Conservation (phyloP, 2,888 invertebrate species). For the Clitarchus hookeri region DNA sequence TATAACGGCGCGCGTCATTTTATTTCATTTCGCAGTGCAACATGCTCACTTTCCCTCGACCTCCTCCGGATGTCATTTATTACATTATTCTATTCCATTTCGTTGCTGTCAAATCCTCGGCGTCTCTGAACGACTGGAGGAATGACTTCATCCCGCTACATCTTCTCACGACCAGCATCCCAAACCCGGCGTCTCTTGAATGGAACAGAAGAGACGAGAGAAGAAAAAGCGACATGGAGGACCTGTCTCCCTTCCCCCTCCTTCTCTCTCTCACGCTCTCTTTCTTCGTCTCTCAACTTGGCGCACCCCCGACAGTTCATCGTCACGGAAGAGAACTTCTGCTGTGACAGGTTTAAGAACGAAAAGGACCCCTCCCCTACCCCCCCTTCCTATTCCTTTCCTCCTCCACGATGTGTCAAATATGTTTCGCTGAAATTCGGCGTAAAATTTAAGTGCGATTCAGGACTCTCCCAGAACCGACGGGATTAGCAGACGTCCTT, state of each 20-base stretch:
- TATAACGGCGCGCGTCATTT: too few species aligned
- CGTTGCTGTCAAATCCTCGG: not conserved
- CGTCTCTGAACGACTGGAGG: not conserved
- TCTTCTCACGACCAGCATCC: not conserved
- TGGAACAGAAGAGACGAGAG: not conserved
- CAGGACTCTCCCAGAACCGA: too few species aligned
- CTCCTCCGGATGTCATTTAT: not conserved
- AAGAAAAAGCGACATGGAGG: not conserved
- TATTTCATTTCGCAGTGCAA: not conserved
- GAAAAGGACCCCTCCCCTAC: too few species aligned
- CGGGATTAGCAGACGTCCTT: too few species aligned
- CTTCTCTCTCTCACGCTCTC: not conserved
- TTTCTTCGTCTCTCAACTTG: not conserved
- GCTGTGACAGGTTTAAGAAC: too few species aligned
- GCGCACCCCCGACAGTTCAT: too few species aligned
- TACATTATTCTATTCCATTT: constrained; percentile 14
- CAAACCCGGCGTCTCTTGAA: not conserved
- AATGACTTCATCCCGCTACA: not conserved
- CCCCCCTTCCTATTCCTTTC: too few species aligned
- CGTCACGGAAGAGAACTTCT: too few species aligned
- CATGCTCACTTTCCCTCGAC: constrained; percentile 8
- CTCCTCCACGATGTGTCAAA: too few species aligned
- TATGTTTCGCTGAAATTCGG: too few species aligned
- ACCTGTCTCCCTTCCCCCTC: not conserved
- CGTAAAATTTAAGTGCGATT: too few species aligned